Percentiles rank a stretch among this genome's conserved stretches.
Evolutionary conservation across 1,140 invertebrate genomes (phyloP).

Genomic region (Ridgeia piscesae): DNA sequence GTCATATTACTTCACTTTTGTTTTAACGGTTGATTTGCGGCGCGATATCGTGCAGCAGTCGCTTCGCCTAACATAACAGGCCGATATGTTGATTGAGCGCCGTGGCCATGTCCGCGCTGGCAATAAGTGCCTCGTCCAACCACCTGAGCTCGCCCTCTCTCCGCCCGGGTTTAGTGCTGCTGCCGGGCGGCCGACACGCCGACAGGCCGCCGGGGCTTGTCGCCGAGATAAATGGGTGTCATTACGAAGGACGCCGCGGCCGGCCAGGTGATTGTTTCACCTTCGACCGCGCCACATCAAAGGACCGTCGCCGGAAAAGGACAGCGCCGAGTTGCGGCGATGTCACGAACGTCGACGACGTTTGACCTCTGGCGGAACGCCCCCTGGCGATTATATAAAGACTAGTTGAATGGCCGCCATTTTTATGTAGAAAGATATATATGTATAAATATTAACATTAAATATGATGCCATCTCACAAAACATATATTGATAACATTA

Average conservation of each 20-base stretch:
- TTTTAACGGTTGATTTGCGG: not conserved
- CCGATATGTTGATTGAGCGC: not conserved
- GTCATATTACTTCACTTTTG: slow-evolving; percentile 6
- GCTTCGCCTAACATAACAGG: not conserved
- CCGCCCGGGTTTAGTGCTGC: not conserved
- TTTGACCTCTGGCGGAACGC: not conserved
- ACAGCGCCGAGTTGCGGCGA: not conserved
- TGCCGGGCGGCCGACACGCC: not conserved
- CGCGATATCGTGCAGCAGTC: not conserved
- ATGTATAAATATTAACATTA: too few species aligned
- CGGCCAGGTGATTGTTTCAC: not conserved
- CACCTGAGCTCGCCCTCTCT: not conserved
- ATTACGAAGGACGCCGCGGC: not conserved
- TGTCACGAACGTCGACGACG: not conserved
- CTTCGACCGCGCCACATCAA: not conserved
- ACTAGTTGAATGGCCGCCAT: not conserved
- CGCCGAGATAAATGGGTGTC: not conserved
- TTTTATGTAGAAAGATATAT: not conserved
- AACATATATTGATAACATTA: too few species aligned
- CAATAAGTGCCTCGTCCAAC: not conserved
- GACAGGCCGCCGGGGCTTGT: not conserved
- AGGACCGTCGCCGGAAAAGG: not conserved
- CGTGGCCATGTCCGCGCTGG: too few species aligned
- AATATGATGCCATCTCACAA: too few species aligned
- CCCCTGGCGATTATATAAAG: not conserved